Percentiles rank a stretch among this genome's conserved stretches.
These are phyloP conservation scores for Lepidonotus clava DNA, from an alignment of 2,888 invertebrate genomes.

Conservation along the genomic window DNA sequence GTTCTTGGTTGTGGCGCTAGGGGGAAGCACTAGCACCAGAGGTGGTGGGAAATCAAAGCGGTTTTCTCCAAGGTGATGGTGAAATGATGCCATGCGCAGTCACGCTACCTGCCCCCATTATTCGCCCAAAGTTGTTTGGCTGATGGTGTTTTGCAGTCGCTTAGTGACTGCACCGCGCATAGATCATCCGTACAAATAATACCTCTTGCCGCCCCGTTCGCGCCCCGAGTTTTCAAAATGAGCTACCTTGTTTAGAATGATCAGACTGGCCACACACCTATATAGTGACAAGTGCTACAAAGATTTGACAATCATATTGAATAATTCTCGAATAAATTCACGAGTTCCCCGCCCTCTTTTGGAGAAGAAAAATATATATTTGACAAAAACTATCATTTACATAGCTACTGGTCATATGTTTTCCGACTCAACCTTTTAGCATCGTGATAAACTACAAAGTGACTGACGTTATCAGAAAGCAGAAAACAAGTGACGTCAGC, in stretches of 20 bases:
- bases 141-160: not conserved
- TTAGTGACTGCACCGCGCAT: not conserved
- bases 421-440: too few relatives aligned
- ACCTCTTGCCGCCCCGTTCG: not conserved
- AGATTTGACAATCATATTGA: too few relatives aligned
- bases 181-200: not conserved
- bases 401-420: too few relatives aligned
- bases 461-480: not conserved
- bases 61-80: not conserved
- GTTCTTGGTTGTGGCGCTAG: too few relatives aligned
- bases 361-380: too few relatives aligned
- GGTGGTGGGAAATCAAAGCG: not conserved
- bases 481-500: not conserved
- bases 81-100: conserved; percentile 23
- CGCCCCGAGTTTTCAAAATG: too few relatives aligned
- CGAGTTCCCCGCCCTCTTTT: too few relatives aligned
- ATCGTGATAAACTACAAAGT: not conserved
- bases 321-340: too few relatives aligned
- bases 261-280: not conserved
- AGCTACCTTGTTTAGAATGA: too few relatives aligned
- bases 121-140: not conserved
- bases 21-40: not conserved
- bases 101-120: not conserved
- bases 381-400: too few relatives aligned
- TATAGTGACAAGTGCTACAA: too few relatives aligned